Base-by-base conservation (phyloP, 2,888 invertebrate species). In the Scaptomyza cyrtandrae region DNA sequence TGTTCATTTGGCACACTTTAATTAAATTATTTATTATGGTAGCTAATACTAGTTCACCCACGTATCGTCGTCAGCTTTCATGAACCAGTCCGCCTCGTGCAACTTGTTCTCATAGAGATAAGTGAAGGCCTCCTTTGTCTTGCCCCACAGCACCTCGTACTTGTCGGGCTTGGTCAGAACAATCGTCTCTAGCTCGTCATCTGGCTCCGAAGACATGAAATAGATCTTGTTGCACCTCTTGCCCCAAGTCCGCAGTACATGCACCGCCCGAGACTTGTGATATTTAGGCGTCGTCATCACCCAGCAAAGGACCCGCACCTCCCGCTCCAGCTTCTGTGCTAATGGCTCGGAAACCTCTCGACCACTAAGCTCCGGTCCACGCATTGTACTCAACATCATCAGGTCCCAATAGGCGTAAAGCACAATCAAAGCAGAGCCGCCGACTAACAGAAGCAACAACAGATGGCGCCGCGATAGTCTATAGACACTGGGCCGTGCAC, bases 51-150 rank as follows among this genome's bases (percentile, higher is more conserved):
- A 39, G 29, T 19, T 53, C 41, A 80, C 98, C 91, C 97, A 99
- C 98, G 99, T 99, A 90, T 99, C 99, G 92, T 99, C 99, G 89
- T 99, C 99, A 24, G 99, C 98, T 92, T 99, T 99, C 90, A 99
- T 93, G 91, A 99, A 99, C 98, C 98, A 99, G 91, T 99, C 98
- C 3, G 96, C 97, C 57, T 98, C 94, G 75, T 97, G 93, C 46
- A 94, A 92, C 90, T 98, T 95, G 89, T 98, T 93, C 78, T 97
- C 94, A 90, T 97, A 96, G 13, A 97, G 94, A 90, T 98, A 97
- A 82, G 95, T 94, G 90, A 98, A 98, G 0, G 98, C 98, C 81
- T 95, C 96, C 92, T 98, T 98, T 0, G 99, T 99, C 93, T 99
- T 99, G 2, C 96, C 98, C 99, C 99, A 99, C 4, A 99, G 93